Base-by-base conservation (phyloP, 2,888 invertebrate genomes). In the Bombyx huttoni region DNA sequence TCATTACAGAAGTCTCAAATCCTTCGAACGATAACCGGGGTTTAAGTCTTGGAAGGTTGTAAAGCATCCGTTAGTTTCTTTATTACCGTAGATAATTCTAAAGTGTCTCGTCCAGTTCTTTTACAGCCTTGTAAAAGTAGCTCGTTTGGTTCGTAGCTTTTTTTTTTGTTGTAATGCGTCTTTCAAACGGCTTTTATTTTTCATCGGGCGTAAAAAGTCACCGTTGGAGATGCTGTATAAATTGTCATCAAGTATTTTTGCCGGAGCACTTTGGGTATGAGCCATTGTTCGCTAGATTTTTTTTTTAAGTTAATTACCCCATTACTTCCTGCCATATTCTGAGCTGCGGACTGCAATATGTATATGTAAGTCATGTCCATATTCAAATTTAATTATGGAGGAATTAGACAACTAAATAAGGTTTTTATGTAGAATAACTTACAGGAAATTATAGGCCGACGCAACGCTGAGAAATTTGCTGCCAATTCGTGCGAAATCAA, bases 21-120 rank as follows among this genome's bases (percentile, higher is more conserved):
- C 47, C 56, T 52, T 24, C 24, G 14, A 49, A 49, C 35, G 46
- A 46, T 33, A 33, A 10, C 50, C 48, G 52, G 49, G 49, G 48
- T 14, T 52, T 46, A 45, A 40, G 47, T 46, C 46, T 10, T 24
- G 46, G 49, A 46, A 34, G 51, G 65, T 59, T 61, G 62, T 75
- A 75, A 76, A 71, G 70, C 55, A 72, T 70, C 68, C 70, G 63
- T 66, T 67, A 71, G 68, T 66, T 70, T 68, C 70, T 75, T 76
- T 77, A 78, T 78, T 71, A 70, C 49, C 49, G 53, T 46, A 76
- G 78, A 78, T 78, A 76, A 78, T 75, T 71, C 67, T 74, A 70
- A 69, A 77, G 70, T 68, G 62, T 61, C 58, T 60, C 65, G 65
- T 73, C 64, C 61, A 57, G 64, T 58, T 56, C 57, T 53, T 77